Conservation (phyloP, 2,888 invertebrate genomes). For the Rhamphomyia laevipes region DNA sequence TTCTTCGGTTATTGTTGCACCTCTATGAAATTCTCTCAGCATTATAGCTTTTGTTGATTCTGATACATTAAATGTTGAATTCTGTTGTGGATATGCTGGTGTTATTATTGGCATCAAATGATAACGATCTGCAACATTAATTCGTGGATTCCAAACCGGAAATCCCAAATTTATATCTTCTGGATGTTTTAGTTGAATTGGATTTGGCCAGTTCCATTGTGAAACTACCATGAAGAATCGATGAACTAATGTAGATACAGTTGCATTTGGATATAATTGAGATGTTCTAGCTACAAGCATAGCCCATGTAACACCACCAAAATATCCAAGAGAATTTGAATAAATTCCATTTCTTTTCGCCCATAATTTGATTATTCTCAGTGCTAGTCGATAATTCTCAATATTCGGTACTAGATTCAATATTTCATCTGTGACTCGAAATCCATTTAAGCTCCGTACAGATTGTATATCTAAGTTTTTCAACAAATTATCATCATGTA, state of each 20-base stretch:
- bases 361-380: constrained; percentile 95
- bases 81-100: constrained; percentile 98
- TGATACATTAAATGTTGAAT: constrained; percentile 97
- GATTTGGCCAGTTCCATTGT: constrained; percentile 99
- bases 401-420: constrained; percentile 89
- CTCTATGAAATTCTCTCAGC: constrained; percentile 80
- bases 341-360: constrained; percentile 98
- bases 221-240: constrained; percentile 98
- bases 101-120: constrained; percentile 99
- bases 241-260: constrained; percentile 86
- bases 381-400: constrained; percentile 83
- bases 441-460: constrained; percentile 93
- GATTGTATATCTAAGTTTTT: constrained; percentile 94
- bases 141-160: constrained; percentile 95
- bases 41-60: constrained; percentile 86
- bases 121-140: constrained; percentile 79
- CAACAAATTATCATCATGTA: constrained; percentile 79
- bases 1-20: constrained; percentile 63
- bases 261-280: constrained; percentile 95
- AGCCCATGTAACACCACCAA: constrained; percentile 99
- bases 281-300: constrained; percentile 98
- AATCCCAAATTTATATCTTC: constrained; percentile 80
- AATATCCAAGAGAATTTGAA: constrained; percentile 94
- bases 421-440: constrained; percentile 97
- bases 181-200: constrained; percentile 87